Percentiles rank a stretch among this genome's conserved stretches.
These are phyloP conservation scores for Scyliorhinus canicula DNA, from an alignment of 2,797 vertebrate genomes.

Conservation along the genomic window DNA sequence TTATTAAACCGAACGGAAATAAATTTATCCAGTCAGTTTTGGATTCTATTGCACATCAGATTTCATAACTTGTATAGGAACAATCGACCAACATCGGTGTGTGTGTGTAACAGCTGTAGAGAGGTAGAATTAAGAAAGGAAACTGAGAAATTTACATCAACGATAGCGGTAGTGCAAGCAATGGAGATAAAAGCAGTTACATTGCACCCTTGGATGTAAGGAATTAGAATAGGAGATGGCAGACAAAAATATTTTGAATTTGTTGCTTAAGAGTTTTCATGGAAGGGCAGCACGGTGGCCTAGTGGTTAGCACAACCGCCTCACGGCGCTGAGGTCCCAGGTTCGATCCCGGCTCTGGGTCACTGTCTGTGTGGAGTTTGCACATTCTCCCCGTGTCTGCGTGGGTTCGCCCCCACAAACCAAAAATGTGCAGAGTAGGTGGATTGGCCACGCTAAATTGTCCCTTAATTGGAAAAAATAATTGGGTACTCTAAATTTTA, in stretches of 20 bases:
- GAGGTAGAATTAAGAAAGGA: neutral
- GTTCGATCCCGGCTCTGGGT: too few species aligned
- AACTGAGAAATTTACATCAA: neutral
- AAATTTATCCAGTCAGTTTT: neutral
- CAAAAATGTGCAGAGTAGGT: too few species aligned
- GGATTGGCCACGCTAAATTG: too few species aligned
- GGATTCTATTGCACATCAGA: neutral
- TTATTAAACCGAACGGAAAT: neutral
- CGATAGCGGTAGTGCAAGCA: neutral
- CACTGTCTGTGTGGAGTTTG: too few species aligned
- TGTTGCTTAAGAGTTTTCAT: neutral
- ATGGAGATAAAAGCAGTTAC: neutral
- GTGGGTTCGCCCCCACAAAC: too few species aligned
- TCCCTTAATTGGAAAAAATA: too few species aligned
- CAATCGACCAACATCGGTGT: neutral
- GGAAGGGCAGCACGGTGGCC: too few species aligned
- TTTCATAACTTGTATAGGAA: neutral
- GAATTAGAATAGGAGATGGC: neutral
- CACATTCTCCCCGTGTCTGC: too few species aligned
- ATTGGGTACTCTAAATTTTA: too few species aligned
- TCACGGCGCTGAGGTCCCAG: too few species aligned
- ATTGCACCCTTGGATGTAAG: neutral
- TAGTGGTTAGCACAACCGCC: too few species aligned
- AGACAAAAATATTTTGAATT: neutral
- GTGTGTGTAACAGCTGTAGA: neutral